These are phyloP conservation scores for Stictocephala bisonia DNA, from an alignment of 2,888 invertebrate genomes.

Conservation along the genomic window DNA sequence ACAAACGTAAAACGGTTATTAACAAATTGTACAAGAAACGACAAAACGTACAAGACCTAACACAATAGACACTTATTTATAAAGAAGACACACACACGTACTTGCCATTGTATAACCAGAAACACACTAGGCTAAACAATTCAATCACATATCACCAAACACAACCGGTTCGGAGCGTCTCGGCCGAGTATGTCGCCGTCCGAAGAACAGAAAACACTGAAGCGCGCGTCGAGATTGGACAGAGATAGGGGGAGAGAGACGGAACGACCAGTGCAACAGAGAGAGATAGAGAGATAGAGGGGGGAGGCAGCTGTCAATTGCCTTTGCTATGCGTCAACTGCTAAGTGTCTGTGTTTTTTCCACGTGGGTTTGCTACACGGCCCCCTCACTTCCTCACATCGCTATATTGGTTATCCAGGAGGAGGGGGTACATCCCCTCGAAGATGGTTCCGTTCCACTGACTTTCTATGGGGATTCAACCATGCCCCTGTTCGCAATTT, in stretches of 20 bases:
- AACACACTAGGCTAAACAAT: constrained; percentile 24
- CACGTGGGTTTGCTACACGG: constrained; percentile 36
- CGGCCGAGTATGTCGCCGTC: constrained; percentile 15
- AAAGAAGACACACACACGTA: constrained; percentile 2
- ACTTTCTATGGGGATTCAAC: constrained; percentile 34
- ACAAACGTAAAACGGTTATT: too few relatives aligned
- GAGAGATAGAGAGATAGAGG: neutral
- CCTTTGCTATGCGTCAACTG: constrained; percentile 43
- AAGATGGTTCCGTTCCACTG: constrained; percentile 32
- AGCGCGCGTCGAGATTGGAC: neutral
- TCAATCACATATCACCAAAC: constrained; percentile 23
- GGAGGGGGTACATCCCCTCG: neutral
- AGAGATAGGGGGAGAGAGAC: constrained; percentile 8
- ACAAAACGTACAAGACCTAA: too few relatives aligned
- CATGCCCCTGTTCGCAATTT: constrained; percentile 3
- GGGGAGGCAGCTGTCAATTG: constrained; percentile 38
- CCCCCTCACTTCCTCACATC: constrained; percentile 25
- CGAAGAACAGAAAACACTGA: constrained; percentile 38
- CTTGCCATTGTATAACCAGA: neutral
- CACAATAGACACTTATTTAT: constrained; percentile 27
- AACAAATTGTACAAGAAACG: too few relatives aligned
- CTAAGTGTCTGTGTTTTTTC: constrained; percentile 43
- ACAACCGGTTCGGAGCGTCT: constrained; percentile 17
- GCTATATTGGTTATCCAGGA: constrained; percentile 39
- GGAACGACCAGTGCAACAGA: neutral